Evolutionary conservation across 2,113 vertebrate species (phyloP), one percentile per base, ranked within the genome.

Genomic region (Lichenostomus cassidix): DNA sequence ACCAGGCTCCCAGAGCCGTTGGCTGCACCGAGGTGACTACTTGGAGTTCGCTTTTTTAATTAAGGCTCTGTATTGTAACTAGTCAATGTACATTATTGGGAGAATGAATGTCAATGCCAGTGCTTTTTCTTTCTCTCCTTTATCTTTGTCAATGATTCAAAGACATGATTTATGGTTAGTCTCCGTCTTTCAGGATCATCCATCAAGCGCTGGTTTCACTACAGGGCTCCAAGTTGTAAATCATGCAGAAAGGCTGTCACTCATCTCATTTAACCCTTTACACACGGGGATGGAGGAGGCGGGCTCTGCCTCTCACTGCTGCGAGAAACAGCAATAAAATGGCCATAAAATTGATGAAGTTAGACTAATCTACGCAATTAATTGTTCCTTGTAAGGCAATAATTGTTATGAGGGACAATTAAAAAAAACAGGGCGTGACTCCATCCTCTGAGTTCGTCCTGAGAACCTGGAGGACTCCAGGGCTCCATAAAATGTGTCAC

Each of bases 111-210:
- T 99, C 99, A 99, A 99, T 99, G 99, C 98, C 99, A 98, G 98
- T 98, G 99, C 98, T 98, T 99, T 99, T 99, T 98, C 99, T 98
- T 98, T 98, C 98, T 98, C 99, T 99, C 99, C 99, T 99, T 99
- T 99, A 99, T 99, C 99, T 99, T 98, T 99, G 99, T 99, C 99
- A 99, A 99, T 99, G 99, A 99, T 99, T 99, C 99, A 99, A 99
- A 99, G 99, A 99, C 99, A 99, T 99, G 99, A 99, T 99, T 99
- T 99, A 99, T 99, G 99, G 99, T 99, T 99, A 97, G 98, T 99
- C 99, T 99, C 99, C 98, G 99, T 99, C 99, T 99, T 99, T 99
- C 99, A 98, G 99, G 98, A 98, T 99, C 99, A 99, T 99, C 99
- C 99, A 99, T 99, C 99, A 99, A 98, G 98, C 96, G 97, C 98